These are phyloP conservation scores for Channa striata DNA, from an alignment of 2,797 vertebrate species.

Conservation along the genomic window DNA sequence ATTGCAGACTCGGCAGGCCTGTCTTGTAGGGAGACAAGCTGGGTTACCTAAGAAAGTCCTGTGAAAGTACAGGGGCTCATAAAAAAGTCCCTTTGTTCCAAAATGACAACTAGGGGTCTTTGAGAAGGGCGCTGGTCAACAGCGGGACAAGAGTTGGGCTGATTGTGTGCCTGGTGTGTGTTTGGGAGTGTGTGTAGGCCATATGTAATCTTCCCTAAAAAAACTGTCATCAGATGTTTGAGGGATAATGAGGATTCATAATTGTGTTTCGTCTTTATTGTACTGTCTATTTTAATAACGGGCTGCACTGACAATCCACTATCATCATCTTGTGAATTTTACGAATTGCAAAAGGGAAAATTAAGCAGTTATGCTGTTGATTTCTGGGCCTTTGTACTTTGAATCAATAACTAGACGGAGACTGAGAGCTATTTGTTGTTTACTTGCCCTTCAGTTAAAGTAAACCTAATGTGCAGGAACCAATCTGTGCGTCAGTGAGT, in stretches of 20 bases:
- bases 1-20: slow-evolving; percentile 1
- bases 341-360: slow-evolving; percentile 32
- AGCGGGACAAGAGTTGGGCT: slow-evolving; percentile 6
- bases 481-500: slow-evolving; percentile 11
- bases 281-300: slow-evolving; percentile 27
- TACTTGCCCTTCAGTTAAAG: slow-evolving; percentile 37
- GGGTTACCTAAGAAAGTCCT: background rate
- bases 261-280: slow-evolving; percentile 10
- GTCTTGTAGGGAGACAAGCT: background rate
- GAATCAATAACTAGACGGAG: slow-evolving; percentile 23
- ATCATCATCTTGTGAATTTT: slow-evolving; percentile 10
- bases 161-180: slow-evolving; percentile 8
- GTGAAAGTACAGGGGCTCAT: background rate
- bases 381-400: slow-evolving; percentile 25
- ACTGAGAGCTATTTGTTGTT: slow-evolving; percentile 27
- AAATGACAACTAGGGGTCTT: slow-evolving; percentile 4
- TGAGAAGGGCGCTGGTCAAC: slow-evolving; percentile 13
- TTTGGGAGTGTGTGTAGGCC: background rate
- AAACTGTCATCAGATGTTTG: slow-evolving; percentile 16
- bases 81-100: background rate
- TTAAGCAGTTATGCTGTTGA: slow-evolving; percentile 25
- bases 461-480: slow-evolving; percentile 37
- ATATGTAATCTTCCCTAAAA: slow-evolving; percentile 16
- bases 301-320: too few relatives aligned
- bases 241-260: slow-evolving; percentile 30